phyloP scores from a whole-genome alignment of 2,797 vertebrate genomes.

The Cyprinella venusta region DNA sequence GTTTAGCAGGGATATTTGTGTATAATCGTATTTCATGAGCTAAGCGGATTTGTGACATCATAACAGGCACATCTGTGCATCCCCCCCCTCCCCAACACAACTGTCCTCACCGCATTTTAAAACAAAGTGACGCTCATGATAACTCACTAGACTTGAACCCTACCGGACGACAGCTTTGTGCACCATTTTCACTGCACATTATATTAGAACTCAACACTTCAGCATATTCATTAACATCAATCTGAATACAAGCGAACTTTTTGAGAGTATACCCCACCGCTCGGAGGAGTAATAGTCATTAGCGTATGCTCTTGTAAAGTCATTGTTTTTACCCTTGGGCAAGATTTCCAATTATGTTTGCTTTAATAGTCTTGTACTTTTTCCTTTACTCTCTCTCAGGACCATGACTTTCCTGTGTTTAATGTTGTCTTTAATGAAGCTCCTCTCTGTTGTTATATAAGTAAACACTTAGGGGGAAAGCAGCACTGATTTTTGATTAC shows the following conservation, averaged over 20 bases:
- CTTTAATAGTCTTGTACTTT: constrained; percentile 39
- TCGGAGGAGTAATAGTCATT: constrained; percentile 20
- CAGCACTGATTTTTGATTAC: constrained; percentile 19
- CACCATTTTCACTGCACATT: constrained; percentile 6
- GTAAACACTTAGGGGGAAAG: constrained; percentile 25
- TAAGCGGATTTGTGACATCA: constrained; percentile 33
- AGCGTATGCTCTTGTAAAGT: constrained; percentile 28
- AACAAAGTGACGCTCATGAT: neutral
- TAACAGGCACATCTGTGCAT: constrained; percentile 5
- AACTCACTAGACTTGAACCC: neutral
- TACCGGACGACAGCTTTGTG: neutral
- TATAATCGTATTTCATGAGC: neutral
- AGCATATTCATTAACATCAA: neutral
- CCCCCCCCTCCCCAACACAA: neutral
- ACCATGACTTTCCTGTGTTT: constrained; percentile 30
- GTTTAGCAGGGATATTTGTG: constrained; percentile 10
- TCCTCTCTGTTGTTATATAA: constrained; percentile 17
- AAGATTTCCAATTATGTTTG: constrained; percentile 42
- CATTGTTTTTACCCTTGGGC: constrained; percentile 38
- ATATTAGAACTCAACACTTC: constrained; percentile 12
- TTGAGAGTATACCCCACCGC: neutral
- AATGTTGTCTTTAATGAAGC: constrained; percentile 37
- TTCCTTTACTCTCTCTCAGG: constrained; percentile 21
- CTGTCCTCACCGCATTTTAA: constrained; percentile 17
- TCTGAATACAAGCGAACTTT: constrained; percentile 4